Conservation (phyloP, 2,797 vertebrate species). For the Sebastes elongatus region DNA sequence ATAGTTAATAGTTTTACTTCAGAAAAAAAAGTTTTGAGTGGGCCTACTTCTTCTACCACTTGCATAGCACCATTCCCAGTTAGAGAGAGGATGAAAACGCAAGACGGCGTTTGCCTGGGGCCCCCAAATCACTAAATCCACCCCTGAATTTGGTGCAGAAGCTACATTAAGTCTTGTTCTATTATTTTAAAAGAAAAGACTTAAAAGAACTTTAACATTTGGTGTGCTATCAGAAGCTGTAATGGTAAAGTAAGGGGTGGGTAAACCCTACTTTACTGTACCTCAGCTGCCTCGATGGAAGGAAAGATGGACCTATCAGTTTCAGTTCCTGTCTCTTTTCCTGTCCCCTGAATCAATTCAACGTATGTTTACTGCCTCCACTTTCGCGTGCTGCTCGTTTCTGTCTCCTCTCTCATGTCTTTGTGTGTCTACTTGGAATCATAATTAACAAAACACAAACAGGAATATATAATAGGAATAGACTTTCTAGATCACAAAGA, state of each 20-base stretch:
- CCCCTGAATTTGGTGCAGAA: not conserved
- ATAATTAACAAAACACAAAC: not conserved
- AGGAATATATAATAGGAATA: not conserved
- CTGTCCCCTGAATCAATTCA: not conserved
- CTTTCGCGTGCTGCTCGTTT: too few relatives aligned
- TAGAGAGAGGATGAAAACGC: too few relatives aligned
- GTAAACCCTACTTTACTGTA: not conserved
- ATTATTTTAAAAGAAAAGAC: not conserved
- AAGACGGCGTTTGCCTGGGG: too few relatives aligned
- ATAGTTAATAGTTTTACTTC: not conserved
- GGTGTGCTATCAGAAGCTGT: not conserved
- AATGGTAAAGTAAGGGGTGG: not conserved
- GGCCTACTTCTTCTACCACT: too few relatives aligned
- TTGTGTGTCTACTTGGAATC: not conserved
- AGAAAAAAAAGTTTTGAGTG: too few relatives aligned
- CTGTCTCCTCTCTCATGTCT: not conserved
- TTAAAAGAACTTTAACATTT: not conserved
- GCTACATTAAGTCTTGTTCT: not conserved
- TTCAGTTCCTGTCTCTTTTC: not conserved
- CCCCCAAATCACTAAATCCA: too few relatives aligned
- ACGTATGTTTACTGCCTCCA: not conserved
- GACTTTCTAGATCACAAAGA: not conserved
- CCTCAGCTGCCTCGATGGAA: not conserved
- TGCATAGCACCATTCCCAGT: too few relatives aligned
- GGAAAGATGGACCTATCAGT: not conserved